Percentiles rank a stretch among this genome's conserved stretches.
Evolutionary conservation across 1,140 invertebrate species (phyloP).

Genomic region (Pomacea maculata): DNA sequence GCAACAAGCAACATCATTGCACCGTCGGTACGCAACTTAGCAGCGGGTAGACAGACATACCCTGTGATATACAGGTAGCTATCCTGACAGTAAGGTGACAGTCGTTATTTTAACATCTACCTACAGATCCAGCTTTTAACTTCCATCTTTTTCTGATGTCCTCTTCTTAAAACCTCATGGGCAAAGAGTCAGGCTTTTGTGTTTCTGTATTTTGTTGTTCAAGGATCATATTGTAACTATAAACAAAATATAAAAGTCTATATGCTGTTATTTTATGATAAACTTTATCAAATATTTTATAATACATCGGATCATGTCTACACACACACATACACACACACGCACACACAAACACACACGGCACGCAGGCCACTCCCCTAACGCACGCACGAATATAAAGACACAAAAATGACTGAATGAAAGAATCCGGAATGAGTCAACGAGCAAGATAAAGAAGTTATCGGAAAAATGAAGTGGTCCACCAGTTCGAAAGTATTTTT

Average conservation of each 20-base stretch:
- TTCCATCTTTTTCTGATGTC: not conserved
- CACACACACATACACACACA: constrained; percentile 7
- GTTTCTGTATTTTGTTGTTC: too few relatives aligned
- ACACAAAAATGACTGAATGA: not conserved
- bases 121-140: not conserved
- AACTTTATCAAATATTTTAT: not conserved
- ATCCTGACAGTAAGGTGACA: too few relatives aligned
- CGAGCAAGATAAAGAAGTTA: not conserved
- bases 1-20: too few relatives aligned
- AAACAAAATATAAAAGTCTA: not conserved
- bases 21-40: too few relatives aligned
- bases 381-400: not conserved
- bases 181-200: not conserved
- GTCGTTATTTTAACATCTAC: not conserved
- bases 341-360: constrained; percentile 9
- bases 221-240: too few relatives aligned
- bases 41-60: too few relatives aligned
- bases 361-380: not conserved
- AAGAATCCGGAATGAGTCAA: not conserved
- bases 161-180: not conserved
- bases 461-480: too few relatives aligned
- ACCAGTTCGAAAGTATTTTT: too few relatives aligned
- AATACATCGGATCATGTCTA: not conserved
- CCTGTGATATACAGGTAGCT: too few relatives aligned
- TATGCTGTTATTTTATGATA: not conserved